Evolutionary conservation across 2,113 vertebrate species (phyloP).

Genomic region (Sardina pilchardus): DNA sequence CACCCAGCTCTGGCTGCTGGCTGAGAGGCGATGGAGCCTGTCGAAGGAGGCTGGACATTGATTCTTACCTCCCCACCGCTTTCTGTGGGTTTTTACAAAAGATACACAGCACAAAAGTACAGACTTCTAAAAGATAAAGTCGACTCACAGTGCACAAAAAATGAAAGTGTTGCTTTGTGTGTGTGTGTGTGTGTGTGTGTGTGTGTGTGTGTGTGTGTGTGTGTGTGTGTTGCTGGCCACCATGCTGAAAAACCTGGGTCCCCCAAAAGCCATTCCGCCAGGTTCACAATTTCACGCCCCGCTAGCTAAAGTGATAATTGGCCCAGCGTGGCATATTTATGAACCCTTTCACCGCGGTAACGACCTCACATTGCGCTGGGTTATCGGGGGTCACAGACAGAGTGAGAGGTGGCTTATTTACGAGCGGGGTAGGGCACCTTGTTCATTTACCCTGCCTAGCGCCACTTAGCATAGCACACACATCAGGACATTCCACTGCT

Average conservation of each 20-base stretch:
- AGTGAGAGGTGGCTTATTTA: background rate
- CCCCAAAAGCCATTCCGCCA: constrained; percentile 53
- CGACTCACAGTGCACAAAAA: background rate
- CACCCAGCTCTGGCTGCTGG: background rate
- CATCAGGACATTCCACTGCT: background rate
- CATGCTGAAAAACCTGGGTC: constrained; percentile 20
- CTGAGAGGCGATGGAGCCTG: background rate
- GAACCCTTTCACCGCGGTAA: constrained; percentile 35
- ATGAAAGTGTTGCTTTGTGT: background rate
- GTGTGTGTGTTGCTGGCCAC: background rate
- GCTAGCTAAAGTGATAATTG: constrained; percentile 54
- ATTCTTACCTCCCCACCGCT: background rate
- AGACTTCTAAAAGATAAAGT: background rate
- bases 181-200: no score
- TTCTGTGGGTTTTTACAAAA: background rate
- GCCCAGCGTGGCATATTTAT: constrained; percentile 52
- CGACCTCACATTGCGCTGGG: constrained; percentile 1
- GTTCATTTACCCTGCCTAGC: constrained; percentile 6
- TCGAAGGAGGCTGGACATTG: background rate
- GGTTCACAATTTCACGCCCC: constrained; percentile 60
- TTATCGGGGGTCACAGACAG: constrained; percentile 3
- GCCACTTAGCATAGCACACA: background rate
- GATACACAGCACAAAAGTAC: background rate
- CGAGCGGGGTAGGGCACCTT: background rate
- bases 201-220: background rate